A percentile compares a stretch with the other conserved stretches of the same genome.
Evolutionary conservation across 92 coral and sea anemone genomes (phyloP).

Genomic region (Porites evermanni): DNA sequence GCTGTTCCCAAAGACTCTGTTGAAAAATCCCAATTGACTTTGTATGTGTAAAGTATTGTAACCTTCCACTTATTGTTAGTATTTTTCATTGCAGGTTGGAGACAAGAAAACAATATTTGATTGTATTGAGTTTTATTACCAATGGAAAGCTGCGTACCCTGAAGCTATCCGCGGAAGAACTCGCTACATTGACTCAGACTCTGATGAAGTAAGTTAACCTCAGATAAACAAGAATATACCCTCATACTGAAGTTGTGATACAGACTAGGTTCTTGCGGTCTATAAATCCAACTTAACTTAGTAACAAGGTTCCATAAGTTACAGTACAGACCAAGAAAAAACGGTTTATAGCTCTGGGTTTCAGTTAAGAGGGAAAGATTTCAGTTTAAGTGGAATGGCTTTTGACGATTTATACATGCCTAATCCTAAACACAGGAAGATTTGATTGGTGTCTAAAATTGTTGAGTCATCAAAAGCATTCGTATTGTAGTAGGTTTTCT

Average conservation of each 20-base stretch:
- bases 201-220: conserved; percentile 68
- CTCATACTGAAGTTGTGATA: too few species aligned
- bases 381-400: too few species aligned
- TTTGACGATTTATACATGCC: too few species aligned
- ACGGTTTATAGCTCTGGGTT: too few species aligned
- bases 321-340: too few species aligned
- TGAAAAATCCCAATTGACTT: not conserved
- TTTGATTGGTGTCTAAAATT: not conserved
- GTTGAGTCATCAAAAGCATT: not conserved
- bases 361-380: too few species aligned
- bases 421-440: too few species aligned
- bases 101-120: conserved; percentile 84
- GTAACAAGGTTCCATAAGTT: too few species aligned
- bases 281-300: too few species aligned
- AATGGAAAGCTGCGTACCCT: conserved; percentile 97
- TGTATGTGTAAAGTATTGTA: not conserved
- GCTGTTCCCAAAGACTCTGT: too few species aligned
- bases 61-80: not conserved
- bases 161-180: conserved; percentile 96
- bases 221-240: too few species aligned
- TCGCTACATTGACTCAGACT: conserved; percentile 89
- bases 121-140: conserved; percentile 95
- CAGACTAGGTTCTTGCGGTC: too few species aligned
- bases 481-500: not conserved
- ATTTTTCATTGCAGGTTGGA: conserved; percentile 64